A percentile compares a stretch with the other conserved stretches of the same genome.
phyloP scores from a whole-genome alignment of 2,113 vertebrate species.

The Oreochromis tanganicae region DNA sequence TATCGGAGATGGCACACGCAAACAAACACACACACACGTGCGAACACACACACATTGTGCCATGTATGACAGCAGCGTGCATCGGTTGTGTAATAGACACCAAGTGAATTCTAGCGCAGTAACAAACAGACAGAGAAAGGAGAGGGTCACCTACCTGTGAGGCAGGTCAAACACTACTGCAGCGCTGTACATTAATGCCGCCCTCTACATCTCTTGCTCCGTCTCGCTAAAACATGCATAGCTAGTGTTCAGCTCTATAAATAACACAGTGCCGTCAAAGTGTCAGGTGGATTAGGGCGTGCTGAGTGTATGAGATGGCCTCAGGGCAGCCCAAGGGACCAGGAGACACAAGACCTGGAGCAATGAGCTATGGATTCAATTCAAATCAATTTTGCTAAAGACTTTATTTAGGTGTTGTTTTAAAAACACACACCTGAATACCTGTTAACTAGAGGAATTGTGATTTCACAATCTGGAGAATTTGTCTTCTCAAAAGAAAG shows the following conservation, averaged over 20 bases:
- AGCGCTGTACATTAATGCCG: not conserved
- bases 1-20: not conserved
- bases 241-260: slow-evolving; percentile 31
- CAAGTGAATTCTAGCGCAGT: not conserved
- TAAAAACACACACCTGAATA: not conserved
- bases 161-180: slow-evolving; percentile 19
- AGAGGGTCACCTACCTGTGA: slow-evolving; percentile 33
- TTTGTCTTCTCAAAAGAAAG: not conserved
- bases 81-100: slow-evolving; percentile 13
- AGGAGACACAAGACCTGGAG: not conserved
- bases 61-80: not conserved
- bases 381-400: not conserved
- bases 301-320: slow-evolving; percentile 10
- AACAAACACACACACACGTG: not conserved
- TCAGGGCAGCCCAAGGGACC: slow-evolving; percentile 8
- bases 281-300: slow-evolving; percentile 42
- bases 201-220: not conserved
- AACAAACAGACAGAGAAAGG: slow-evolving; percentile 16
- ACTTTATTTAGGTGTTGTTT: not conserved
- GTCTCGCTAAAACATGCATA: not conserved
- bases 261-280: slow-evolving; percentile 35
- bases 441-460: not conserved
- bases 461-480: not conserved
- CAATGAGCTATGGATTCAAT: not conserved
- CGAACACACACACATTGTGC: not conserved